phyloP scores from a whole-genome alignment of 2,113 vertebrate species.

The Urocynchramus pylzowi region DNA sequence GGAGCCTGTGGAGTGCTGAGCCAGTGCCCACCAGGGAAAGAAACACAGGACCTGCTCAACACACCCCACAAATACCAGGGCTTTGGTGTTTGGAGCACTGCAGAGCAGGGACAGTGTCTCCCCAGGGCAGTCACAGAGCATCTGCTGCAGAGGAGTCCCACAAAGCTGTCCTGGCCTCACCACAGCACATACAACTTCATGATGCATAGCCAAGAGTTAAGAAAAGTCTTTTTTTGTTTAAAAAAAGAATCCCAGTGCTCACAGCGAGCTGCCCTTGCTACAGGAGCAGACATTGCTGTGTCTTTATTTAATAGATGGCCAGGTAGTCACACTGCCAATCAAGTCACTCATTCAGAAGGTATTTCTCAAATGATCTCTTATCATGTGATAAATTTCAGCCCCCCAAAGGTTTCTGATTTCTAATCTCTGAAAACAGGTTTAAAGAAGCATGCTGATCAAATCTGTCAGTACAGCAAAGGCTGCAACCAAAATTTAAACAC shows the following conservation, averaged over 20 bases:
- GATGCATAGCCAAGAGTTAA: neutral
- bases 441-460: neutral
- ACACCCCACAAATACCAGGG: neutral
- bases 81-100: neutral
- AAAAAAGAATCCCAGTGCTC: neutral
- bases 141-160: neutral
- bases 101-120: neutral
- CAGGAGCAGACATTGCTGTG: neutral
- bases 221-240: neutral
- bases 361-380: neutral
- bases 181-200: neutral
- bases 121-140: neutral
- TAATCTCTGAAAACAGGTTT: neutral
- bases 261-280: neutral
- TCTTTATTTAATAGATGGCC: neutral
- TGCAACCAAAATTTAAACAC: neutral
- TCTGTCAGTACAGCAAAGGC: neutral
- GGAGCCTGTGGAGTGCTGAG: neutral
- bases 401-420: neutral
- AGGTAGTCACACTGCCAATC: neutral
- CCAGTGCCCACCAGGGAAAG: neutral
- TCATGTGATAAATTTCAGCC: neutral
- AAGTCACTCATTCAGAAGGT: neutral
- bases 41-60: too few relatives aligned
- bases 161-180: neutral